These are phyloP conservation scores for Crotalus adamanteus DNA, from an alignment of 2,797 vertebrate species.

Conservation along the genomic window DNA sequence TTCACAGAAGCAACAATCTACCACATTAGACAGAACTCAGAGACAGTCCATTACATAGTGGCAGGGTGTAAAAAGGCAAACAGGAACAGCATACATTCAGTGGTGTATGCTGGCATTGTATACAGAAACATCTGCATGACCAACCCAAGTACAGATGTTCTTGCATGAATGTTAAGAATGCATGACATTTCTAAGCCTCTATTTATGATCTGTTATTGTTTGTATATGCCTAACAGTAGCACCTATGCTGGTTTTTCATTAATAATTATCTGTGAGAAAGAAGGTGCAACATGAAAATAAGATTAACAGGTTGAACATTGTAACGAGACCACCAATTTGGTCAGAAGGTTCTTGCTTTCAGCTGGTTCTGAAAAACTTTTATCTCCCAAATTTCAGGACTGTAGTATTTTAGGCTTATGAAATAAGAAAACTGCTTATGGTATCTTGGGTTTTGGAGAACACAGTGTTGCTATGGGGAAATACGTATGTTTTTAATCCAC, in stretches of 20 bases:
- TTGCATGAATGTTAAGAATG: constrained; percentile 4
- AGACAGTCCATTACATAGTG: too few species aligned
- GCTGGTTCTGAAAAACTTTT: not conserved
- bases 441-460: not conserved
- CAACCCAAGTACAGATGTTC: not conserved
- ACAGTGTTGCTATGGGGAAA: not conserved
- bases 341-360: not conserved
- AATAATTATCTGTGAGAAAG: not conserved
- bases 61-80: too few species aligned
- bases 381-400: not conserved
- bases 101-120: too few species aligned
- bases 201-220: not conserved
- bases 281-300: not conserved
- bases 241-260: not conserved
- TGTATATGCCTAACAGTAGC: not conserved
- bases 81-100: too few species aligned
- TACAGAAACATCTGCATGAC: too few species aligned
- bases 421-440: not conserved
- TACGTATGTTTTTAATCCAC: not conserved
- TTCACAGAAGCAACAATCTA: too few species aligned
- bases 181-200: constrained; percentile 5
- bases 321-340: not conserved
- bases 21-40: too few species aligned
- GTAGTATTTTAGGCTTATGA: not conserved
- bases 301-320: not conserved